Evolutionary conservation across 2,888 invertebrate genomes (phyloP).

Genomic region (Beris morrisii): DNA sequence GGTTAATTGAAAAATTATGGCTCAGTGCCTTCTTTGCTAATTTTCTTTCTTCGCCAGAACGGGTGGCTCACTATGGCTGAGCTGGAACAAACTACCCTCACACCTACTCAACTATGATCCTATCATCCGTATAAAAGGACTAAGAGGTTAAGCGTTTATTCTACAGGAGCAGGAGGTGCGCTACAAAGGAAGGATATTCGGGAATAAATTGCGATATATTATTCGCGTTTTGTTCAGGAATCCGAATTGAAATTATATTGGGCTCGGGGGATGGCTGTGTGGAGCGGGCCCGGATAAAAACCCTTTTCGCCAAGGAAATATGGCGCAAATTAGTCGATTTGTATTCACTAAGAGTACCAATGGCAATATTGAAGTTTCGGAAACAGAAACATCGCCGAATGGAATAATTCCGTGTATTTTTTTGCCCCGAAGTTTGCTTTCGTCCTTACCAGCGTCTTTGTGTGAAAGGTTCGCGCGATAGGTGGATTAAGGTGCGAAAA

Average conservation of each 20-base stretch:
- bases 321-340: constrained; percentile 38
- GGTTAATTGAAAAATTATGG: constrained; percentile 35
- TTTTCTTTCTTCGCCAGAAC: constrained; percentile 1
- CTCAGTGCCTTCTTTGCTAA: constrained; percentile 29
- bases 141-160: neutral
- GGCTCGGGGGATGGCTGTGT: neutral
- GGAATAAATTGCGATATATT: constrained; percentile 17
- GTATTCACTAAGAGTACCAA: constrained; percentile 33
- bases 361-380: constrained; percentile 38
- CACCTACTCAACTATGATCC: neutral
- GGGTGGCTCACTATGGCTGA: neutral
- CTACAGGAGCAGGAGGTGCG: neutral
- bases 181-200: constrained; percentile 11
- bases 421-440: neutral
- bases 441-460: too few relatives aligned
- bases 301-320: constrained; percentile 34
- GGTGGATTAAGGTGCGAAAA: too few relatives aligned
- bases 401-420: constrained; percentile 13
- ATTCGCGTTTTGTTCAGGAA: constrained; percentile 27
- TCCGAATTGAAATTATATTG: constrained; percentile 37
- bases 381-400: constrained; percentile 20
- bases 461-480: too few relatives aligned
- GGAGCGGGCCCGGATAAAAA: neutral
- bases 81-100: too few relatives aligned
- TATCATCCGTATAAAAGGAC: neutral